Percentiles rank a stretch among this genome's conserved stretches.
These are phyloP conservation scores for Mandrillus leucophaeus DNA, from an alignment of 2,113 vertebrate genomes.

Conservation along the genomic window DNA sequence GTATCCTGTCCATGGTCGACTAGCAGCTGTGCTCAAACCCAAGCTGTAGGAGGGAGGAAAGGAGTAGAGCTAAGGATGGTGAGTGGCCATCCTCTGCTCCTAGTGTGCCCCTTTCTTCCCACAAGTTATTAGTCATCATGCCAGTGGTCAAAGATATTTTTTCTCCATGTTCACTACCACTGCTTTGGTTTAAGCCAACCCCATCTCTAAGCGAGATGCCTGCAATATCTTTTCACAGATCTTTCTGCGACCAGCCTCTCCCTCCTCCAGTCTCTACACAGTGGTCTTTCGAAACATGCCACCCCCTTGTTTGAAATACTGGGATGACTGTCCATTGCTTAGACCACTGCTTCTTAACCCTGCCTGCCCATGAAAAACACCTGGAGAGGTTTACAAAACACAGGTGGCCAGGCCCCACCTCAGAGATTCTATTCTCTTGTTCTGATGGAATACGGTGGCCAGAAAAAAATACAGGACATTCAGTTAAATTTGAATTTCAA, in stretches of 20 bases:
- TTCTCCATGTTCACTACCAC: not conserved
- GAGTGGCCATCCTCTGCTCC: not conserved
- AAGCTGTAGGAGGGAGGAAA: not conserved
- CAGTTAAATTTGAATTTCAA: slow-evolving; percentile 8
- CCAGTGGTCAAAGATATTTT: not conserved
- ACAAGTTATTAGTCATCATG: not conserved
- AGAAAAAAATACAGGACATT: not conserved
- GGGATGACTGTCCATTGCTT: not conserved
- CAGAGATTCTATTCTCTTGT: not conserved
- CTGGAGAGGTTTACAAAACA: not conserved
- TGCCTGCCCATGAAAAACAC: not conserved
- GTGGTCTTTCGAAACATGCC: not conserved
- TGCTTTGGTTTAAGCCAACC: not conserved
- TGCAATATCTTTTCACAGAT: not conserved
- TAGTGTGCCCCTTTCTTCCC: not conserved
- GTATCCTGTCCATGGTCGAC: not conserved
- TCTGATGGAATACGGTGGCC: not conserved
- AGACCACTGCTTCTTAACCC: not conserved
- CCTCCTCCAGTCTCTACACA: not conserved
- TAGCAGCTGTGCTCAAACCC: not conserved
- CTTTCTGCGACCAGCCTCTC: not conserved
- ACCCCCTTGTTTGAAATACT: not conserved
- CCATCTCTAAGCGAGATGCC: not conserved
- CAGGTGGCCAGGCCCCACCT: not conserved
- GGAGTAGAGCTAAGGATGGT: not conserved